phyloP scores from a whole-genome alignment of 2,797 vertebrate species.

The Onychomys torridus region DNA sequence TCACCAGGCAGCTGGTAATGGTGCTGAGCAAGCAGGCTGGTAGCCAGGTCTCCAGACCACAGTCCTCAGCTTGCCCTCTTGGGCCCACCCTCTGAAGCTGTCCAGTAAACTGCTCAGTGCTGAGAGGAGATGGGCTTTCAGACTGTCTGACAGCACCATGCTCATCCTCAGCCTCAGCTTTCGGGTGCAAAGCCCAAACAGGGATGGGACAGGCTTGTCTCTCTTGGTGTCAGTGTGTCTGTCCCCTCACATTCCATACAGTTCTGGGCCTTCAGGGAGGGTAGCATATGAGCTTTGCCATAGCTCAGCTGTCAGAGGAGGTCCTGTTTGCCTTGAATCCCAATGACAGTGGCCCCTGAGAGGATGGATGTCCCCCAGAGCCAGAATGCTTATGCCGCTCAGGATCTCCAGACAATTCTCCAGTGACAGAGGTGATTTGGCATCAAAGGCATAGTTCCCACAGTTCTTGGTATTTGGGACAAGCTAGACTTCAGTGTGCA shows the following conservation, averaged over 20 bases:
- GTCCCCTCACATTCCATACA: background rate
- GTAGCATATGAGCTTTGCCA: background rate
- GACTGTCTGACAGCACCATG: background rate
- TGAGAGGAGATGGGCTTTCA: background rate
- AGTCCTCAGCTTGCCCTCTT: background rate
- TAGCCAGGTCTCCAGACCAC: background rate
- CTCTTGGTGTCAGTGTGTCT: background rate
- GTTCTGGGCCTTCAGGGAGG: background rate
- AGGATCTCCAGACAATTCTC: background rate
- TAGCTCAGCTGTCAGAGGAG: background rate
- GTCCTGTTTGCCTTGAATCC: background rate
- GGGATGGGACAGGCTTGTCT: too few species aligned
- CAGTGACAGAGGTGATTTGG: background rate
- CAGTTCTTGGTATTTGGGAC: background rate
- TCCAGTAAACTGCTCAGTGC: background rate
- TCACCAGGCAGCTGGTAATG: background rate
- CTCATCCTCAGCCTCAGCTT: background rate
- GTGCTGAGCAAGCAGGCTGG: background rate
- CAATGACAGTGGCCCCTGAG: background rate
- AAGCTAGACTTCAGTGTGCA: background rate
- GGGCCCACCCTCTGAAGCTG: background rate
- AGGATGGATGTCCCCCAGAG: too few species aligned
- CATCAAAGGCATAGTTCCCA: slow-evolving; percentile 51
- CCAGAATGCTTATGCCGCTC: background rate
- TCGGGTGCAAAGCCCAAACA: background rate